Base-by-base conservation (phyloP, 2,888 invertebrate genomes). In the Leucophenga montana region DNA sequence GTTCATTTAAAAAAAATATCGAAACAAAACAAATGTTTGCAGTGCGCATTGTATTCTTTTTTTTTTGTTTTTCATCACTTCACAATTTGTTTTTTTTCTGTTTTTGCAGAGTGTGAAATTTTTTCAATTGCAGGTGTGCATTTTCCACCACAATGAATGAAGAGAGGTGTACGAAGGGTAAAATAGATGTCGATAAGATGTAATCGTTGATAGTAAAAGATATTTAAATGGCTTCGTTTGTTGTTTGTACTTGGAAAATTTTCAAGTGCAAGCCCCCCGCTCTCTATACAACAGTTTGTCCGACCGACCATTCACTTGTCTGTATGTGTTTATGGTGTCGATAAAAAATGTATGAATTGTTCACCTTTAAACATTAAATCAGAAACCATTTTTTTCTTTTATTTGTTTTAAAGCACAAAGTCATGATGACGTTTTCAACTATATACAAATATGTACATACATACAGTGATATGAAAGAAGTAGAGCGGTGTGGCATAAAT, bases 21-120 rank as follows among this genome's bases (percentile, higher is more conserved):
- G 53, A 33, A 57, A 70, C 62, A 56, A 50, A 65, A 31, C 50
- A 50, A 65, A 65, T 33, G 59, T 59, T 56, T 56, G 20, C 27
- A 20, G 4, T 56, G 14, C 31, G 57, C 31, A 14, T 57, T 57
- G 57, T 22, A 46, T 31, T 44, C 4, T 22, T 22, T 27, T 64
- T 13, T 64, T 22, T 48, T 27, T 22, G 11, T 48, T 22, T 46
- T 66, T 56, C n/a, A 61, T 54, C 20, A 62, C 8, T 46, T 6
- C 16, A 16, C 27, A 44, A 20, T 16, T n/a, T 9, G 46, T 59
- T 69, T 75, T 72, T 69, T 77, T 75, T 75, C 76, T 64, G 33
- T 56, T 70, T 50, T 75, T 77, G 67, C 46, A 72, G 72, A 73
- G 84, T 82, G 80, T 83, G 80, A 81, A 81, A 39, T 82, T 81